phyloP scores from a whole-genome alignment of 2,113 vertebrate genomes.

The Halcyon senegalensis region DNA sequence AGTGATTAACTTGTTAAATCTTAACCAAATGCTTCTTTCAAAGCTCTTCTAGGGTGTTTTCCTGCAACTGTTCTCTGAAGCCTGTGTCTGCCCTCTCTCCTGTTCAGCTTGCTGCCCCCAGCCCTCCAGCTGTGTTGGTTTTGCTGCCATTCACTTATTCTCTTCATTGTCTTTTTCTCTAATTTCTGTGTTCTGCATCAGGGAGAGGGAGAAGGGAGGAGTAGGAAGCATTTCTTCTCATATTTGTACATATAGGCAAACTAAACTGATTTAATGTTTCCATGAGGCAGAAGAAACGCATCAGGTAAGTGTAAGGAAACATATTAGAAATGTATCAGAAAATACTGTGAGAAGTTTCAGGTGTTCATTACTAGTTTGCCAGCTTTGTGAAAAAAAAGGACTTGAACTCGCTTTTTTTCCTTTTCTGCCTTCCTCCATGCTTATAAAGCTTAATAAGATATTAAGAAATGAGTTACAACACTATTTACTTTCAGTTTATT shows the following conservation, averaged over 20 bases:
- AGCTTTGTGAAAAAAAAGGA: not conserved
- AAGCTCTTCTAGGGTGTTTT: not conserved
- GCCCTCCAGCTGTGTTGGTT: not conserved
- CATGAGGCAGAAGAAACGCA: not conserved
- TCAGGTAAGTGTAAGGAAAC: not conserved
- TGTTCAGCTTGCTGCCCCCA: not conserved
- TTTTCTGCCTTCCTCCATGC: not conserved
- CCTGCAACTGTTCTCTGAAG: not conserved
- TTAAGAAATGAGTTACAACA: conserved; percentile 48
- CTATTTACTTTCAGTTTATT: conserved; percentile 47
- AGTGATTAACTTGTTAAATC: not conserved
- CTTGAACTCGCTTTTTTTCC: not conserved
- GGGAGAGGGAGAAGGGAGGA: not conserved
- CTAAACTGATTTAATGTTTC: not conserved
- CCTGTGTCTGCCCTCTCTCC: not conserved
- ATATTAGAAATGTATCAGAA: not conserved
- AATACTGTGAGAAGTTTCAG: not conserved
- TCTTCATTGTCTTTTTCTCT: not conserved
- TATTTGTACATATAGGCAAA: not conserved
- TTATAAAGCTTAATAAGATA: conserved; percentile 62
- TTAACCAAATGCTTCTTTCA: not conserved
- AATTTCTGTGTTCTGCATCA: not conserved
- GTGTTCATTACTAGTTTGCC: not conserved
- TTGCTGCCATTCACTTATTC: not conserved
- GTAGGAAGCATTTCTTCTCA: not conserved